Evolutionary conservation across 2,797 vertebrate genomes (phyloP).

Genomic region (Arnoldichthys spilopterus): DNA sequence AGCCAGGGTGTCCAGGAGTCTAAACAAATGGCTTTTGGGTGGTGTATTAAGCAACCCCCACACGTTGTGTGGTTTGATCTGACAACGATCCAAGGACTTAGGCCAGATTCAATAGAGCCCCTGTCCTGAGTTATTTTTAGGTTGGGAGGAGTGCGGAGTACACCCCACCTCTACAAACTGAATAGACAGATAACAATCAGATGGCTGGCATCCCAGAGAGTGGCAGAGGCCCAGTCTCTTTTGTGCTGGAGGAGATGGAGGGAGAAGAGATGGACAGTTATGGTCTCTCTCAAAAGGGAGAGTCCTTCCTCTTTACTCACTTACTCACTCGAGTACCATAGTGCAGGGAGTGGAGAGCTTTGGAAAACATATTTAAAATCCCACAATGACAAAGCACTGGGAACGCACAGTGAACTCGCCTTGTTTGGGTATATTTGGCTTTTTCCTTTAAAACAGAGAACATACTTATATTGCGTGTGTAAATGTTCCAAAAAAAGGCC

Average conservation of each 20-base stretch:
- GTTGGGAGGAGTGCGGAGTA: constrained; percentile 16
- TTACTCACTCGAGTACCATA: constrained; percentile 22
- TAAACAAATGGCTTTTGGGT: constrained; percentile 33
- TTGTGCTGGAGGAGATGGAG: constrained; percentile 25
- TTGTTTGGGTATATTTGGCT: not conserved
- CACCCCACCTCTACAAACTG: constrained; percentile 55
- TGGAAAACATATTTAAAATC: not conserved
- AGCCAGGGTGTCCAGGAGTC: constrained; percentile 11
- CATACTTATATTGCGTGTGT: constrained; percentile 1
- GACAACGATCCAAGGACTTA: constrained; percentile 35
- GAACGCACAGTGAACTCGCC: not conserved
- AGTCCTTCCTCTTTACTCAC: constrained; percentile 41
- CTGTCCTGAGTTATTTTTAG: constrained; percentile 48
- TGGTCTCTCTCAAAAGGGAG: constrained; percentile 27
- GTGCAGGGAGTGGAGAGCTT: constrained; percentile 2
- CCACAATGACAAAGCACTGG: constrained; percentile 10
- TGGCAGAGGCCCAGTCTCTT: constrained; percentile 42
- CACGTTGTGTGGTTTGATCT: constrained; percentile 40
- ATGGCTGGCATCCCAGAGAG: constrained; percentile 50
- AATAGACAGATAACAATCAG: constrained; percentile 63
- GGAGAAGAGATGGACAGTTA: constrained; percentile 40
- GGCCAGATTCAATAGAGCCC: constrained; percentile 39
- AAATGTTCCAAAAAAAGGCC: constrained; percentile 32
- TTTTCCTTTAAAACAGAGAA: not conserved
- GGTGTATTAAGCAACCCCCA: constrained; percentile 38